Percentiles rank a stretch among this genome's conserved stretches.
Conservation (phyloP, 2,113 vertebrate species). For the Paramisgurnus dabryanus region DNA sequence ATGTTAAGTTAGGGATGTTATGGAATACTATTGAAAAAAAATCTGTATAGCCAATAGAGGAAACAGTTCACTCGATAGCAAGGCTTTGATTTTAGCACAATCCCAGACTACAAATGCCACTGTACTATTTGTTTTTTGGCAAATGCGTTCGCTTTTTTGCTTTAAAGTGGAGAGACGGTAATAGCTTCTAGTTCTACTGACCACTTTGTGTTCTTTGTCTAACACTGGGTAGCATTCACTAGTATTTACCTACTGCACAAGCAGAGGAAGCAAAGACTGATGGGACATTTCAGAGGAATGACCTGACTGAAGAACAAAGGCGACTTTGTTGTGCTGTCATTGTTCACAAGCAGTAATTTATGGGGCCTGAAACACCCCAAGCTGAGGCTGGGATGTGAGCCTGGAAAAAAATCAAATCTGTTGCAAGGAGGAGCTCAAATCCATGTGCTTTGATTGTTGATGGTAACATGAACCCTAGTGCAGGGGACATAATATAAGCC, state of each 20-base stretch:
- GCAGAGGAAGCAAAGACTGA: conserved; percentile 62
- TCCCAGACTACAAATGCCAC: conserved; percentile 31
- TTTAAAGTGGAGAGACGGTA: conserved; percentile 56
- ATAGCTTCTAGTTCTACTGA: conserved; percentile 60
- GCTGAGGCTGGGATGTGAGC: conserved; percentile 27
- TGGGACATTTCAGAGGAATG: conserved; percentile 65
- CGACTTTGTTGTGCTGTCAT: conserved; percentile 54
- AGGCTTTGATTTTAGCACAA: conserved; percentile 56
- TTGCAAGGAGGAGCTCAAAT: conserved; percentile 10
- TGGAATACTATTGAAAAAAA: too few relatives aligned
- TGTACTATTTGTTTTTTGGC: conserved; percentile 42
- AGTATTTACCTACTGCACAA: conserved; percentile 64
- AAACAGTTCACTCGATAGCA: conserved; percentile 12
- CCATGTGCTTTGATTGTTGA: background rate
- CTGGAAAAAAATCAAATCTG: conserved; percentile 45
- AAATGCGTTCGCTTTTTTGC: conserved; percentile 29
- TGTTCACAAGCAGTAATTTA: conserved; percentile 62
- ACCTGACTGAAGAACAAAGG: conserved; percentile 62
- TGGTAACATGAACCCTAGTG: background rate
- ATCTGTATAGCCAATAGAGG: conserved; percentile 29
- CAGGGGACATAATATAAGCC: background rate
- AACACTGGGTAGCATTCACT: conserved; percentile 62
- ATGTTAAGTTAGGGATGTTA: too few relatives aligned
- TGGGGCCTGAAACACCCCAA: conserved; percentile 26
- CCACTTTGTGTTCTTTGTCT: conserved; percentile 64